A percentile compares a stretch with the other conserved stretches of the same genome.
Conservation (phyloP, 1,140 invertebrate species). For the Chironomus tepperi region DNA sequence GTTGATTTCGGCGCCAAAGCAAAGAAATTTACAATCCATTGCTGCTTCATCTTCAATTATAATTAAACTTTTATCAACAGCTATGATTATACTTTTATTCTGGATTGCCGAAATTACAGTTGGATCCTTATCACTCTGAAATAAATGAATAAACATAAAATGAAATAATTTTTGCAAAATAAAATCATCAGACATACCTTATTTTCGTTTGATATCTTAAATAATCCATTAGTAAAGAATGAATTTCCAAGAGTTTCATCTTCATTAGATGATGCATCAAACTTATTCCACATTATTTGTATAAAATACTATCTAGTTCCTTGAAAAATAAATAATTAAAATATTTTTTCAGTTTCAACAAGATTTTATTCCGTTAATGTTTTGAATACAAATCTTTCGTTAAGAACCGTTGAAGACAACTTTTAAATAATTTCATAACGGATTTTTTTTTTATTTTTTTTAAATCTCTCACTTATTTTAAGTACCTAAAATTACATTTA, state of each 20-base stretch:
- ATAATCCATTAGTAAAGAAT: conserved; percentile 36
- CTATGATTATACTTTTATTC: conserved; percentile 35
- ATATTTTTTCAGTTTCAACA: background rate
- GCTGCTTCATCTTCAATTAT: conserved; percentile 36
- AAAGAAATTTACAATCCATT: conserved; percentile 33
- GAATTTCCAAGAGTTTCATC: conserved; percentile 38
- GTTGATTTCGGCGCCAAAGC: conserved; percentile 34
- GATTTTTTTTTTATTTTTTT: background rate
- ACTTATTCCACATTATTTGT: conserved; percentile 36
- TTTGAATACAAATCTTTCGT: background rate
- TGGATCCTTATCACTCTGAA: conserved; percentile 32
- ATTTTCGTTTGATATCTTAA: conserved; percentile 35
- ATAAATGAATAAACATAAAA: background rate
- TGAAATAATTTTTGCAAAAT: background rate
- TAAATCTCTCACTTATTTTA: background rate
- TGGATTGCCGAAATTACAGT: conserved; percentile 32
- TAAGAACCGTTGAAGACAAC: too few relatives aligned
- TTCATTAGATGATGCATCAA: conserved; percentile 33
- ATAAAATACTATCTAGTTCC: too few relatives aligned
- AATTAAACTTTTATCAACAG: conserved; percentile 36
- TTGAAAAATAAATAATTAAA: too few relatives aligned
- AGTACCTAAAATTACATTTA: background rate
- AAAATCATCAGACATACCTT: conserved; percentile 29
- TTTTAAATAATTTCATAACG: background rate
- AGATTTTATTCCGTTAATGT: background rate